These are phyloP conservation scores for Mastacembelus armatus DNA, from an alignment of 2,797 vertebrate species.

Conservation along the genomic window DNA sequence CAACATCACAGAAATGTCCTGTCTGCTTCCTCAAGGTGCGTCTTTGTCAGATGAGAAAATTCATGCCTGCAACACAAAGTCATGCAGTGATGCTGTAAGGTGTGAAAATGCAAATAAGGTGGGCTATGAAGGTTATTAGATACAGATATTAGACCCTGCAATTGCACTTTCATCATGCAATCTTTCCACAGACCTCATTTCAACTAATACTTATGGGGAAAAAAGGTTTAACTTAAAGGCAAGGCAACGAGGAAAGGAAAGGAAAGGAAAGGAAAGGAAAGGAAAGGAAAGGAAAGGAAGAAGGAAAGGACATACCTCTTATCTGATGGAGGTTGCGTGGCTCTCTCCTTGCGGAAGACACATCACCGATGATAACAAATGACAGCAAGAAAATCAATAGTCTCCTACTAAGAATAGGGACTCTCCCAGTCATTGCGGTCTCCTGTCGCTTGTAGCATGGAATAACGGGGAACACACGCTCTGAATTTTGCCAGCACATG, in stretches of 20 bases:
- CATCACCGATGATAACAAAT: conserved; percentile 68
- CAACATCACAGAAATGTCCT: conserved; percentile 1
- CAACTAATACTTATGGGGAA: conserved; percentile 23
- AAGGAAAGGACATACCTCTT: conserved; percentile 59
- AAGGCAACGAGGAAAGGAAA: not conserved
- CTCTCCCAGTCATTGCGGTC: conserved; percentile 62
- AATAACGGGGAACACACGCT: conserved; percentile 60
- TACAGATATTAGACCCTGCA: conserved; percentile 44
- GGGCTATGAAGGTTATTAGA: conserved; percentile 35
- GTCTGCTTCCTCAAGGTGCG: conserved; percentile 20
- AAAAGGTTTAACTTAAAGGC: conserved; percentile 10
- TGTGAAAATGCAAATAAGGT: conserved; percentile 51
- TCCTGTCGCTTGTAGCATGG: conserved; percentile 44
- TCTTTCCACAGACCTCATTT: conserved; percentile 22
- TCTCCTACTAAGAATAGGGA: conserved; percentile 60
- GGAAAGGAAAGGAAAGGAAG: not conserved
- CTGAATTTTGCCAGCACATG: conserved; percentile 45
- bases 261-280: conserved; percentile 16
- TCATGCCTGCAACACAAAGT: conserved; percentile 4
- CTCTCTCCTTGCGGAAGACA: conserved; percentile 53
- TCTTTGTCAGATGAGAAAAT: conserved; percentile 36
- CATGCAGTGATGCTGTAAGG: conserved; percentile 27
- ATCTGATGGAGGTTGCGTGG: conserved; percentile 35
- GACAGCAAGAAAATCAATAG: conserved; percentile 71
- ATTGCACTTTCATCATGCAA: conserved; percentile 41